Conservation (phyloP, 2,113 vertebrate genomes). For the Dicerorhinus sumatrensis region DNA sequence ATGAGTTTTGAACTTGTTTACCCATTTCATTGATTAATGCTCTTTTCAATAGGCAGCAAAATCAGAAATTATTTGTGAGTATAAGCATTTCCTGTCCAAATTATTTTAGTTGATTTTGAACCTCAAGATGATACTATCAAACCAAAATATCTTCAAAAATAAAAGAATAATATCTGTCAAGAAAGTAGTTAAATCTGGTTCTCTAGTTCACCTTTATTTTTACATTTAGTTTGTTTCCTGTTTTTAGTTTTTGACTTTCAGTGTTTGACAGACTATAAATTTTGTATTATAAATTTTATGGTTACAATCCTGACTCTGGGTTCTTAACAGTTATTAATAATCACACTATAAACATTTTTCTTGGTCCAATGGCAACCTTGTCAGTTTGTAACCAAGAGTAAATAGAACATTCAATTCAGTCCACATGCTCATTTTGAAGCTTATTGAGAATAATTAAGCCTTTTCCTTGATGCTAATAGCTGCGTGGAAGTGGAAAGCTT, state of each 20-base stretch:
- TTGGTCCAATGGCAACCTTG: slow-evolving; percentile 70
- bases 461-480: slow-evolving; percentile 49
- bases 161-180: not conserved
- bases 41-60: not conserved
- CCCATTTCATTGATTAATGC: not conserved
- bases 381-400: slow-evolving; percentile 69
- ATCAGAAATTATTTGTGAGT: not conserved
- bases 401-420: slow-evolving; percentile 67
- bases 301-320: slow-evolving; percentile 58
- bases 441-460: slow-evolving; percentile 57
- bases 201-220: slow-evolving; percentile 39
- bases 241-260: slow-evolving; percentile 73
- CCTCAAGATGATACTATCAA: not conserved
- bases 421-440: slow-evolving; percentile 51
- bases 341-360: slow-evolving; percentile 76
- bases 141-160: not conserved
- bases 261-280: slow-evolving; percentile 80
- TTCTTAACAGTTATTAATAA: slow-evolving; percentile 81
- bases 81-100: not conserved
- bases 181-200: slow-evolving; percentile 1
- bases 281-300: slow-evolving; percentile 78
- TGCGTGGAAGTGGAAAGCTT: not conserved
- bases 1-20: not conserved
- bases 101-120: slow-evolving; percentile 43
- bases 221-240: slow-evolving; percentile 49